A percentile compares a stretch with the other conserved stretches of the same genome.
These are phyloP conservation scores for Drosophila kanekoi DNA, from an alignment of 2,888 invertebrate genomes.

Conservation along the genomic window DNA sequence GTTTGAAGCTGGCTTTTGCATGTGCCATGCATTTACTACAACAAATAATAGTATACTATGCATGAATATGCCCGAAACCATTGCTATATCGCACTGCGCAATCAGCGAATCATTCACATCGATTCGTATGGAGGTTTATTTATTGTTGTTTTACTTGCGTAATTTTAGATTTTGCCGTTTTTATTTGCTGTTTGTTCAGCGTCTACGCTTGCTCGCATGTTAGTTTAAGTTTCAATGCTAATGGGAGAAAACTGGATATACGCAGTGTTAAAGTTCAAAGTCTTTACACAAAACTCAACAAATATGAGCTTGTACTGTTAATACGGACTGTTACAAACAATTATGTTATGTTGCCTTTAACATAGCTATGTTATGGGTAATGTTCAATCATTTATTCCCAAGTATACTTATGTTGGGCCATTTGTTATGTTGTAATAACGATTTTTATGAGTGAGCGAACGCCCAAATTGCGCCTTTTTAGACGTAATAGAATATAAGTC, in stretches of 20 bases:
- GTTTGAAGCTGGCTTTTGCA: slow-evolving; percentile 22
- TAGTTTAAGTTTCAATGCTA: not conserved
- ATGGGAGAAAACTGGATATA: not conserved
- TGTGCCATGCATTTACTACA: slow-evolving; percentile 2
- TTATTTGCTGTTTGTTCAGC: not conserved
- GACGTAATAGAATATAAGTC: not conserved
- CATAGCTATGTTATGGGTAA: not conserved
- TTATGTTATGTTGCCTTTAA: slow-evolving; percentile 1
- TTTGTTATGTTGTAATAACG: no score
- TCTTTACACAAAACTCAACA: no score
- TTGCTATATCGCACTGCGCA: slow-evolving; percentile 17
- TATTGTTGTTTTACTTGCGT: not conserved
- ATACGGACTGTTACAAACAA: not conserved
- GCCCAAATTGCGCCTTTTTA: no score
- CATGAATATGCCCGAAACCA: not conserved
- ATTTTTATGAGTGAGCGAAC: no score
- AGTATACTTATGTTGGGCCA: not conserved
- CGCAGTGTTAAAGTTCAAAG: no score
- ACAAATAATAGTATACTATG: not conserved
- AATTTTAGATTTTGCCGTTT: not conserved
- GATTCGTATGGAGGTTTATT: not conserved
- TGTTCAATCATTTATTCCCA: not conserved
- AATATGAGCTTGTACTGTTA: no score
- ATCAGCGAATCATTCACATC: slow-evolving; percentile 15
- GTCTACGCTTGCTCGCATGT: not conserved